Percentiles rank a stretch among this genome's conserved stretches.
phyloP scores from a whole-genome alignment of 2,113 vertebrate genomes.

The Hirundichthys speculiger region DNA sequence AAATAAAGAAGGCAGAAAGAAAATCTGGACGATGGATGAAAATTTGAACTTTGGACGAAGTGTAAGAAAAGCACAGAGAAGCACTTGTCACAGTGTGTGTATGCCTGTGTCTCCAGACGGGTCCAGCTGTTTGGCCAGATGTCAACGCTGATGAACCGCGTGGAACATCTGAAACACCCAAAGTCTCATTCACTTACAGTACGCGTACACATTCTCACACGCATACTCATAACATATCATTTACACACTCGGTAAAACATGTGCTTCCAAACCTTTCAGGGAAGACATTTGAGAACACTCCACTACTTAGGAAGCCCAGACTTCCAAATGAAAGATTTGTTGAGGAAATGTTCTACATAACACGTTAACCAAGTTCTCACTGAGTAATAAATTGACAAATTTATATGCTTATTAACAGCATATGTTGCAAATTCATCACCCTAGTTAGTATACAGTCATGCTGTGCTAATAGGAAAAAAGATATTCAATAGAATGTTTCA shows the following conservation, averaged over 20 bases:
- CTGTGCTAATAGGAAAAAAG: no score
- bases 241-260: neutral
- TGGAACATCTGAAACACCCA: constrained; percentile 74
- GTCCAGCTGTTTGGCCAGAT: constrained; percentile 80
- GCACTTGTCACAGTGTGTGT: constrained; percentile 33
- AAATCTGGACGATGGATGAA: neutral
- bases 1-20: no score
- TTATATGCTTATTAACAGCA: no score
- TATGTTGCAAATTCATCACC: no score
- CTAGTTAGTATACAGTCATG: no score
- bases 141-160: constrained; percentile 73
- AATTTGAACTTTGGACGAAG: no score
- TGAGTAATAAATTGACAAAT: no score
- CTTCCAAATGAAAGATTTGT: no score
- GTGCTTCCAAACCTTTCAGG: constrained; percentile 2
- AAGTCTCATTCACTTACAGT: constrained; percentile 39
- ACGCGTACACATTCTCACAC: constrained; percentile 49
- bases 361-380: no score
- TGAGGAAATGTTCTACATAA: no score
- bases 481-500: no score
- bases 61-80: neutral
- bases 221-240: constrained; percentile 16
- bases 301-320: constrained; percentile 1
- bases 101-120: constrained; percentile 37
- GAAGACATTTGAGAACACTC: constrained; percentile 18